A percentile compares a stretch with the other conserved stretches of the same genome.
phyloP scores from a whole-genome alignment of 2,797 vertebrate genomes.

The Myotis vivesi region DNA sequence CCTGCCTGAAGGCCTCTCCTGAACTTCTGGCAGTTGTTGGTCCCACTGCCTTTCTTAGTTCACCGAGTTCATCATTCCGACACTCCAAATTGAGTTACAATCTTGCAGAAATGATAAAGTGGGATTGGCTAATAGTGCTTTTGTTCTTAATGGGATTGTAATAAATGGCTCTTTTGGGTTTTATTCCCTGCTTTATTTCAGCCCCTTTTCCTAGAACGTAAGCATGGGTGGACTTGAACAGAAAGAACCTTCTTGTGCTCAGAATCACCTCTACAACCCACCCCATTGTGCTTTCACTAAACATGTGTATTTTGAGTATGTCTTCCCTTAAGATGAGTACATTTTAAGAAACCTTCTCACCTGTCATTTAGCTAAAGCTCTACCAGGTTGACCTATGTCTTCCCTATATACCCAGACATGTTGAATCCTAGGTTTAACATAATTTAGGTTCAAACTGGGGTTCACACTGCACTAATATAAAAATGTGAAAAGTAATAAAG shows the following conservation, averaged over 20 bases:
- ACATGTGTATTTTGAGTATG: background rate
- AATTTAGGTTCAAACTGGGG: background rate
- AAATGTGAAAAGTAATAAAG: background rate
- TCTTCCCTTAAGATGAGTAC: background rate
- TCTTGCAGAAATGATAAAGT: background rate
- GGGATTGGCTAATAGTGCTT: background rate
- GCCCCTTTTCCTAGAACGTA: background rate
- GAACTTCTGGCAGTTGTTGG: background rate
- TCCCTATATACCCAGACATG: background rate
- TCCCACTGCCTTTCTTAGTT: background rate
- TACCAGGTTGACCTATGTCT: background rate
- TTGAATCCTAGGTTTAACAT: background rate
- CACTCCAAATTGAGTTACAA: background rate
- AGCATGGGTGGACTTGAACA: background rate
- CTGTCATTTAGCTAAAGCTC: background rate
- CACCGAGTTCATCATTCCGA: background rate
- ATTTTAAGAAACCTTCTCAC: background rate
- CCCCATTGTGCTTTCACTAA: background rate
- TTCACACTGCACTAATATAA: background rate
- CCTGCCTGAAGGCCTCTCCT: background rate
- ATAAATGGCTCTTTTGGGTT: background rate
- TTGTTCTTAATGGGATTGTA: background rate
- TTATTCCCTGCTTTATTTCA: background rate
- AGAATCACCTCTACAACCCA: background rate
- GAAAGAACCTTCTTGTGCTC: background rate